Conservation (phyloP, 64 coral and sea anemone genomes). For the Actinia equina region DNA sequence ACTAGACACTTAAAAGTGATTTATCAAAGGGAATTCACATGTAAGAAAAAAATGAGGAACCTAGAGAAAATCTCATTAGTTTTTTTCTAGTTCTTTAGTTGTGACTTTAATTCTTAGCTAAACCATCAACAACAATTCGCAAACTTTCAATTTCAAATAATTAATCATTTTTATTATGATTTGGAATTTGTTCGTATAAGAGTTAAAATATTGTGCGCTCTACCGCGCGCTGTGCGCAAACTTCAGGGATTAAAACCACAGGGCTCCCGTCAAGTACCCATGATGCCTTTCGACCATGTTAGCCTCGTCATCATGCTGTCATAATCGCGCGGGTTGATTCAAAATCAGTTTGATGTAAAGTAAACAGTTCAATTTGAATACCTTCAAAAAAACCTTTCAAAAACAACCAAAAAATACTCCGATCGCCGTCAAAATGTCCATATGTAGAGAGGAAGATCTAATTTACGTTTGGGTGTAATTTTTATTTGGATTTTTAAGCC, state of each 20-base stretch:
- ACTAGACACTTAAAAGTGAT: no score
- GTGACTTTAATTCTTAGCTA: no score
- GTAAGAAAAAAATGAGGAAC: no score
- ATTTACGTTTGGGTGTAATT: neutral
- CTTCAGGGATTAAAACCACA: neutral
- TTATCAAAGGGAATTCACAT: no score
- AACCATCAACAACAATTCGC: no score
- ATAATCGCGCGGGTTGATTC: slow-evolving; percentile 60
- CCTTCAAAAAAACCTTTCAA: neutral
- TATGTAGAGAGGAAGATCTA: neutral
- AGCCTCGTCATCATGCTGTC: slow-evolving; percentile 37
- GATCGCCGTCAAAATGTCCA: slow-evolving; percentile 12
- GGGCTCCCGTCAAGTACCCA: slow-evolving; percentile 6
- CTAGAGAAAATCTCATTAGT: no score
- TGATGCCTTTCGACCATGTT: neutral
- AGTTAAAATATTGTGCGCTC: no score
- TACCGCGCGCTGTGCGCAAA: neutral
- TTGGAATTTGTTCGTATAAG: no score
- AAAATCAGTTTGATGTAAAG: slow-evolving; percentile 26
- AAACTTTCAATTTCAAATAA: no score
- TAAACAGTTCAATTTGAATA: neutral
- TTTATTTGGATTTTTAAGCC: neutral
- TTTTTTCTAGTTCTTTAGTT: no score
- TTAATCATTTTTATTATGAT: no score
- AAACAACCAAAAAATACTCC: neutral